phyloP scores from a whole-genome alignment of 2,797 vertebrate genomes.

The Falco novaeseelandiae region DNA sequence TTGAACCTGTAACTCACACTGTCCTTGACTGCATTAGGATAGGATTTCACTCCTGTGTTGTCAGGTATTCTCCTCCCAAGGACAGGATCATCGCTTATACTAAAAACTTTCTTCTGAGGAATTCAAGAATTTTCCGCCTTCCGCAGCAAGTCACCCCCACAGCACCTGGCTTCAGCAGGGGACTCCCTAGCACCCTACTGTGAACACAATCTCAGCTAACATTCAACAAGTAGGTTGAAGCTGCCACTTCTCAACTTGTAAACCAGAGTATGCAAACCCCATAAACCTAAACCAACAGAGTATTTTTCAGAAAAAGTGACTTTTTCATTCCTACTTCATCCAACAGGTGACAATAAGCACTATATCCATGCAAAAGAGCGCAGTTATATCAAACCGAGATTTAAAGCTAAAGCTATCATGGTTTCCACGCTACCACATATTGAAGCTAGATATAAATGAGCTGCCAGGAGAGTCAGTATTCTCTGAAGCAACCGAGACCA shows the following conservation, averaged over 20 bases:
- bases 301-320: background rate
- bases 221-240: background rate
- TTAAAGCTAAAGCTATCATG: background rate
- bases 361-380: background rate
- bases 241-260: background rate
- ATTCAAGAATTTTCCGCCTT: background rate
- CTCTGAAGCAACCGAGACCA: background rate
- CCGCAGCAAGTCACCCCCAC: background rate
- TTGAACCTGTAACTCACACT: background rate
- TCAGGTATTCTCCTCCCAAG: background rate
- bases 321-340: background rate
- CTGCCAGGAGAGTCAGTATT: background rate
- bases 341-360: background rate
- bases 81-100: background rate
- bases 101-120: background rate
- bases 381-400: background rate
- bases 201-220: background rate
- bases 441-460: background rate
- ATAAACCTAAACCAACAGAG: background rate
- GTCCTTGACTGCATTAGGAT: rapidly evolving
- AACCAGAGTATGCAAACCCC: background rate
- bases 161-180: background rate
- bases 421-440: rapidly evolving
- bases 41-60: background rate
- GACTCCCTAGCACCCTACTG: background rate